These are phyloP conservation scores for Anastrepha ludens DNA, from an alignment of 1,140 invertebrate species.

Conservation along the genomic window DNA sequence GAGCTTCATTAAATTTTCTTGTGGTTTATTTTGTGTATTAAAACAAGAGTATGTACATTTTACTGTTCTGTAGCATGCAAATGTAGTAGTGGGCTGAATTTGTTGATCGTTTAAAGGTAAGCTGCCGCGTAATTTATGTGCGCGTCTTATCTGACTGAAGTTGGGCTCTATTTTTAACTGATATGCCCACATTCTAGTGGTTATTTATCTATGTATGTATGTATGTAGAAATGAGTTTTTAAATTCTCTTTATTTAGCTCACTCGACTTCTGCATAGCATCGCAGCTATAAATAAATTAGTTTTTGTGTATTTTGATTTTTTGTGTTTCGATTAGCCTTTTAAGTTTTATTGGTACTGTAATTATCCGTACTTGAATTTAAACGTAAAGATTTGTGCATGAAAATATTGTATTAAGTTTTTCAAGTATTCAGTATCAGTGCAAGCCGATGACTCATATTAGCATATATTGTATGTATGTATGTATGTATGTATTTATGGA, in stretches of 20 bases:
- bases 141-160: background rate
- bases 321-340: too few species aligned
- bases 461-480: background rate
- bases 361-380: too few species aligned
- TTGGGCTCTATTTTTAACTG: background rate
- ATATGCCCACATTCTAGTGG: too few species aligned
- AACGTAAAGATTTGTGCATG: background rate
- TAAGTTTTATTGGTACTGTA: too few species aligned
- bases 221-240: too few species aligned
- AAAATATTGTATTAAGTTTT: background rate
- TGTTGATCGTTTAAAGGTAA: conserved; percentile 15
- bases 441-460: background rate
- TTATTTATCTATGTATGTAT: too few species aligned
- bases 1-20: conserved; percentile 20
- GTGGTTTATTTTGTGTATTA: background rate
- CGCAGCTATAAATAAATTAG: too few species aligned
- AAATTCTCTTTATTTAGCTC: too few species aligned
- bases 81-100: background rate
- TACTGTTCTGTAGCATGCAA: background rate
- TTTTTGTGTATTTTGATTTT: too few species aligned
- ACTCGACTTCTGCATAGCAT: too few species aligned
- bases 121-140: background rate
- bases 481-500: background rate
- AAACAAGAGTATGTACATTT: background rate
- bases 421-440: background rate